A percentile compares a stretch with the other conserved stretches of the same genome.
phyloP scores from a whole-genome alignment of 2,888 invertebrate species.

The Gari tellinella region DNA sequence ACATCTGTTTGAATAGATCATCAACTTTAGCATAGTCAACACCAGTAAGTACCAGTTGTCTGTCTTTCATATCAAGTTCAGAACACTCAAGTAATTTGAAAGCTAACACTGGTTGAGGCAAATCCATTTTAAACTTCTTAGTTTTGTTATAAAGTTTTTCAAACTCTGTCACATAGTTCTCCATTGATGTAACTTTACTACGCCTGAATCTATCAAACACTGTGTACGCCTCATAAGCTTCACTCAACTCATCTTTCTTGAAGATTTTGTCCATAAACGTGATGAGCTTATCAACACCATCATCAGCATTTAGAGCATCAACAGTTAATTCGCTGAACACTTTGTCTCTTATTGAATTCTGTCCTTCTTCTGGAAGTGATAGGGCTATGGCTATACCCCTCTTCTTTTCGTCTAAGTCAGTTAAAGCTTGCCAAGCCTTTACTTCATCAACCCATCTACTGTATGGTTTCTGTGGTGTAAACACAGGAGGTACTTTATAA shows the following conservation, averaged over 20 bases:
- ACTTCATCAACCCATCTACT: too few species aligned
- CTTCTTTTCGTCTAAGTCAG: too few species aligned
- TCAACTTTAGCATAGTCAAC: conserved; percentile 36
- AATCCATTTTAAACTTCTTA: conserved; percentile 37
- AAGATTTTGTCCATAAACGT: conserved; percentile 41
- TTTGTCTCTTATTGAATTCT: conserved; percentile 30
- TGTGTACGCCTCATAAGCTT: conserved; percentile 45
- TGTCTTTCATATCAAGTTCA: conserved; percentile 35
- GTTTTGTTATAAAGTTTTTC: conserved; percentile 33
- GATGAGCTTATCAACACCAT: conserved; percentile 28
- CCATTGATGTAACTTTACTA: conserved; percentile 21
- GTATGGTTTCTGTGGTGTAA: conserved; percentile 27
- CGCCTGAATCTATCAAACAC: conserved; percentile 42
- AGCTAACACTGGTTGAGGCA: conserved; percentile 35
- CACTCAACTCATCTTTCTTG: conserved; percentile 40
- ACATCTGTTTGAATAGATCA: conserved; percentile 37
- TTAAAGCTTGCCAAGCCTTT: too few species aligned
- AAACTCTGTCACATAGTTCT: conserved; percentile 44
- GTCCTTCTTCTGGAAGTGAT: too few species aligned
- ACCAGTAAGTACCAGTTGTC: conserved; percentile 44
- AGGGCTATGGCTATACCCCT: too few species aligned
- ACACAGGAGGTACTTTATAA: conserved; percentile 30
- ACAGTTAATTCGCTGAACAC: conserved; percentile 41
- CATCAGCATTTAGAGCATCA: conserved; percentile 28
- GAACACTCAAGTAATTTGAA: conserved; percentile 38